Evolutionary conservation across 2,113 vertebrate genomes (phyloP), one percentile per base, ranked within the genome.

Genomic region (Xiphophorus maculatus): DNA sequence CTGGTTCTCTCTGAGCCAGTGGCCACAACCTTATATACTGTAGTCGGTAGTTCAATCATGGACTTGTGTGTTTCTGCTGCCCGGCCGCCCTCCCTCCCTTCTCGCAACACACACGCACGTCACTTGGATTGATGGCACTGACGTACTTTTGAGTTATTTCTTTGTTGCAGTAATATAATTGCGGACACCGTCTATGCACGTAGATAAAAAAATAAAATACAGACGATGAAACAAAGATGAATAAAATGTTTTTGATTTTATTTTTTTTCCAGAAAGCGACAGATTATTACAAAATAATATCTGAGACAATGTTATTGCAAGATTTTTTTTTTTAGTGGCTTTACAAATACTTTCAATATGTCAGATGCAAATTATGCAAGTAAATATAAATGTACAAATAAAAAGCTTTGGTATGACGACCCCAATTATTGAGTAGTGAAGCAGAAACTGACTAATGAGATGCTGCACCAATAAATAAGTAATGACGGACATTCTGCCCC

Each of bases 81-180:
- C 65, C 66, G 60, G 66, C 62, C 66, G 66, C 62, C 44, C 79
- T 71, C 62, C 14, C 35, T 42, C n/a, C 72, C 35, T 42, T 22
- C 72, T 10, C 62, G 19, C 65, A 62, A 40, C 25, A 13, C 33
- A 37, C 76, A 68, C 61, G 7, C 71, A 51, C 89, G 82, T 88
- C 84, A 86, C 63, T 81, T 60, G 62, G 76, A 85, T 73, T 65
- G 82, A 86, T 72, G 85, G 79, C 69, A 30, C 76, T 91, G 89
- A 91, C 85, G 87, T 84, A 78, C 71, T 40, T 28, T 68, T 15
- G 30, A 80, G 66, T 77, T 76, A 72, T 89, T 88, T 74, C 75
- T 82, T 82, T 69, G 70, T 74, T 71, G 22, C 66, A 37, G 61
- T 54, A 32, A 75, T 67, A 63, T 44, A 13, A 75, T 61, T 15